Evolutionary conservation across 2,888 invertebrate genomes (phyloP).

Genomic region (Ormia ochracea): DNA sequence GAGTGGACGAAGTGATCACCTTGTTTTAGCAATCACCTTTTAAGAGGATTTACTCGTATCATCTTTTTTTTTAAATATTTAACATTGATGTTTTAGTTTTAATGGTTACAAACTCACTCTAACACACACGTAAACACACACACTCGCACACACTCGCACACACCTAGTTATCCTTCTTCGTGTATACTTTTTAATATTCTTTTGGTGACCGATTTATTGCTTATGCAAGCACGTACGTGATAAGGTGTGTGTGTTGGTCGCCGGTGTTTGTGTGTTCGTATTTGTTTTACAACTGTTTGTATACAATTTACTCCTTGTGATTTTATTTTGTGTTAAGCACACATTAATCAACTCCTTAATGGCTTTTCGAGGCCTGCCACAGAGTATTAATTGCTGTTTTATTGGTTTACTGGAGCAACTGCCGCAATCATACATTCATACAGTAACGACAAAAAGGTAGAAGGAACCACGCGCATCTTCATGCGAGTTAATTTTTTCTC

Average conservation of each 20-base stretch:
- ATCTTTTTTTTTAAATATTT: slow-evolving; percentile 43
- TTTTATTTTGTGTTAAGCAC: slow-evolving; percentile 61
- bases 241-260: background rate
- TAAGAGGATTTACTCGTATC: slow-evolving; percentile 39
- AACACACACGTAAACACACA: no score
- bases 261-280: background rate
- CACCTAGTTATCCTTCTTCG: background rate
- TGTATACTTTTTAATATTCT: background rate
- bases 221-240: background rate
- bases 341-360: slow-evolving; percentile 63
- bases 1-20: slow-evolving; percentile 33
- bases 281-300: slow-evolving; percentile 39
- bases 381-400: slow-evolving; percentile 62
- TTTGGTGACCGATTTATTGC: slow-evolving; percentile 44
- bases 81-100: slow-evolving; percentile 35
- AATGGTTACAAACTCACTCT: background rate
- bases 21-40: slow-evolving; percentile 49
- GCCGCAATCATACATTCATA: background rate
- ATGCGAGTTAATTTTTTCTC: background rate
- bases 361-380: slow-evolving; percentile 62
- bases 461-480: background rate
- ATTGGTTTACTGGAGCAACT: slow-evolving; percentile 60
- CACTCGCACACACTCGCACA: no score
- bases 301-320: slow-evolving; percentile 51
- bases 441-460: background rate